Conservation (phyloP, 2,113 vertebrate species). For the Saccopteryx bilineata region DNA sequence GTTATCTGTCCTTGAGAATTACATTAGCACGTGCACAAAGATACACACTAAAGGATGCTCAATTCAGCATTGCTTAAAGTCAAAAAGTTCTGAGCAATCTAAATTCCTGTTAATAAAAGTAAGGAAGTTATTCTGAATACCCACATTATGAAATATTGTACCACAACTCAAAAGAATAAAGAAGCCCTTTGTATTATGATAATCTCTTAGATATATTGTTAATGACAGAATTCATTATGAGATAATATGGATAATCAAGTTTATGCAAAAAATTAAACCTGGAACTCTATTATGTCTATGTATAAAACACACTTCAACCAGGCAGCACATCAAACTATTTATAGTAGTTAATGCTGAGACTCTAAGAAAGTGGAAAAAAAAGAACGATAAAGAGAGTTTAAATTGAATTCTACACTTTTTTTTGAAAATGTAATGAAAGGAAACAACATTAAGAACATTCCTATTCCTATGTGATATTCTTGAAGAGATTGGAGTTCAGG, state of each 20-base stretch:
- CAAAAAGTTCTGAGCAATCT: background rate
- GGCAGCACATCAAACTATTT: background rate
- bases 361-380: background rate
- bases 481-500: background rate
- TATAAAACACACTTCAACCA: background rate
- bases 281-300: background rate
- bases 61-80: conserved; percentile 3
- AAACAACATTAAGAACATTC: background rate
- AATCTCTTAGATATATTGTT: background rate
- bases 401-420: background rate
- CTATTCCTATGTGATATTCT: background rate
- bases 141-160: conserved; percentile 30
- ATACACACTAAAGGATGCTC: background rate
- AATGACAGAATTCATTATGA: background rate
- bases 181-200: background rate
- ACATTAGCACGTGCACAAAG: background rate
- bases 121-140: background rate
- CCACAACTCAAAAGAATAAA: conserved; percentile 35
- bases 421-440: conserved; percentile 59
- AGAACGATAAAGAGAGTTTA: background rate
- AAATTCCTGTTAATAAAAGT: conserved; percentile 18
- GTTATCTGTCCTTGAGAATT: conserved; percentile 5
- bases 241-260: background rate
- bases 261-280: conserved; percentile 38
- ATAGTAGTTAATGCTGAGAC: background rate